These are phyloP conservation scores for Isaurus tuberculatus DNA, from an alignment of 92 coral and sea anemone genomes.

Conservation along the genomic window DNA sequence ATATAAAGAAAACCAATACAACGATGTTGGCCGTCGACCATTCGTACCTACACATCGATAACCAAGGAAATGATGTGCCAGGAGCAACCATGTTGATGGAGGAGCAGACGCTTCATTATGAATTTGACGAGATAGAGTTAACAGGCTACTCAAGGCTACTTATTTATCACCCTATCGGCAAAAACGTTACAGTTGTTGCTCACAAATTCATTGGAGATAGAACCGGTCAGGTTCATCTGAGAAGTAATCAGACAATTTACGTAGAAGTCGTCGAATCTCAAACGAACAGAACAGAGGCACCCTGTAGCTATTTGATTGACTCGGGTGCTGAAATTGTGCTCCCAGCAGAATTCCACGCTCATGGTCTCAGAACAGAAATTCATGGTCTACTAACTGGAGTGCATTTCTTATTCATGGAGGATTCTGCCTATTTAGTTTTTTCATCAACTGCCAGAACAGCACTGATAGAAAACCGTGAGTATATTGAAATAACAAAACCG, in stretches of 20 bases:
- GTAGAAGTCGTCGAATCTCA: constrained; percentile 72
- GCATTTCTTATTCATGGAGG: constrained; percentile 67
- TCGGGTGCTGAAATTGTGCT: constrained; percentile 68
- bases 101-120: constrained; percentile 54
- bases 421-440: constrained; percentile 52
- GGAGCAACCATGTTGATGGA: constrained; percentile 76
- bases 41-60: constrained; percentile 67
- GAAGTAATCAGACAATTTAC: constrained; percentile 60
- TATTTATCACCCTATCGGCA: constrained; percentile 62
- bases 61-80: constrained; percentile 60
- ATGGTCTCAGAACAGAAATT: constrained; percentile 66
- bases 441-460: constrained; percentile 76
- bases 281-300: constrained; percentile 72
- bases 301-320: constrained; percentile 72
- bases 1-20: constrained; percentile 56
- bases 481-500: constrained; percentile 66
- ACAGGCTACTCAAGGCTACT: constrained; percentile 71
- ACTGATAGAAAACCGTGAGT: constrained; percentile 70
- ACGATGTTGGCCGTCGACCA: constrained; percentile 67
- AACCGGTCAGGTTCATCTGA: constrained; percentile 71
- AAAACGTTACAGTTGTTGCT: constrained; percentile 62
- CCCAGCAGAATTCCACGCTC: constrained; percentile 74
- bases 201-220: constrained; percentile 74
- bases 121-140: constrained; percentile 72
- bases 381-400: constrained; percentile 71